phyloP scores from a whole-genome alignment of 2,113 vertebrate species.

The Donacobius atricapilla region DNA sequence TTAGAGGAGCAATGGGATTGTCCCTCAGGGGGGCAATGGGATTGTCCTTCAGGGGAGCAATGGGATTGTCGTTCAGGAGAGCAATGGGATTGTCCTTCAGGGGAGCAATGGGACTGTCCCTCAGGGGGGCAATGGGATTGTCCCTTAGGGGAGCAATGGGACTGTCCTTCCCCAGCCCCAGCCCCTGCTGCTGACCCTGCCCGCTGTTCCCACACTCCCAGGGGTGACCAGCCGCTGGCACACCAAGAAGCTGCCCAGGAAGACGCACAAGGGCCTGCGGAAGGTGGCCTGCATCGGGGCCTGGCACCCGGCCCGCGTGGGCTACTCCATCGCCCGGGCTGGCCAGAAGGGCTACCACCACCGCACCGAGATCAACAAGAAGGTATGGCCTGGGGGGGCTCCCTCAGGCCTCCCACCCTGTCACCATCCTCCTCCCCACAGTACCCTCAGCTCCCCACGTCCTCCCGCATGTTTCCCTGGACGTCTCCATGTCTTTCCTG shows the following conservation, averaged over 20 bases:
- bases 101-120: no score
- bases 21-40: rapidly evolving
- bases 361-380: slow-evolving; percentile 83
- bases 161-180: neutral
- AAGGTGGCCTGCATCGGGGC: slow-evolving; percentile 83
- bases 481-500: neutral
- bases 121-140: neutral
- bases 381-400: slow-evolving; percentile 24
- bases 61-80: neutral
- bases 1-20: neutral
- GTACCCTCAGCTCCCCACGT: neutral
- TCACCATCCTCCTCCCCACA: rapidly evolving
- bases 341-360: slow-evolving; percentile 85
- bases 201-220: neutral
- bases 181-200: neutral
- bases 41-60: neutral
- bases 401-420: neutral
- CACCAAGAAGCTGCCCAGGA: slow-evolving; percentile 81
- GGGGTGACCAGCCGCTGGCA: slow-evolving; percentile 83
- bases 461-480: neutral
- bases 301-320: slow-evolving; percentile 81
- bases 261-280: slow-evolving; percentile 80
- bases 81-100: neutral
- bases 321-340: slow-evolving; percentile 79
- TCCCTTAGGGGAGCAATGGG: neutral